phyloP scores from a whole-genome alignment of 2,888 invertebrate species.

The Petrolisthes manimaculis region DNA sequence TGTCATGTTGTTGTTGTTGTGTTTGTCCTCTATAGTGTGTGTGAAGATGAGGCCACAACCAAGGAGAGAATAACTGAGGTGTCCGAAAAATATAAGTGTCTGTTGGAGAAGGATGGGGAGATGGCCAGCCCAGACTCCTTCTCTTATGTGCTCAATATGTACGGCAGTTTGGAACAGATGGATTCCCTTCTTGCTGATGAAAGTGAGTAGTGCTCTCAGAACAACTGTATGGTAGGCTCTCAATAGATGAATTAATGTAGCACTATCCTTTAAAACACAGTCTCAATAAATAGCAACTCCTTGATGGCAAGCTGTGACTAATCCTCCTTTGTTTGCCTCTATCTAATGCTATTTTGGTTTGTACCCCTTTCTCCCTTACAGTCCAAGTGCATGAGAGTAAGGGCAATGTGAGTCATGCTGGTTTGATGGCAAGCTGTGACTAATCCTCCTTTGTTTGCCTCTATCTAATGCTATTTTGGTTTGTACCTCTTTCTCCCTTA shows the following conservation, averaged over 20 bases:
- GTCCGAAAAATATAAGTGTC: conserved; percentile 29
- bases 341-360: too few relatives aligned
- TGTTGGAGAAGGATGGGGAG: conserved; percentile 47
- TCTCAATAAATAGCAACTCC: too few relatives aligned
- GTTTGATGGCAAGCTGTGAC: conserved; percentile 68
- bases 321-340: too few relatives aligned
- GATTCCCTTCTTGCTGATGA: conserved; percentile 30
- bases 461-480: too few relatives aligned
- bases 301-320: too few relatives aligned
- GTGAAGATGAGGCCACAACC: background rate
- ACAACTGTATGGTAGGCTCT: too few relatives aligned
- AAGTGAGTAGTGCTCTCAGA: conserved; percentile 25
- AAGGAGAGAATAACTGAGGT: background rate
- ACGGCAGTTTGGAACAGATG: conserved; percentile 34
- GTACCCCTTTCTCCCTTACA: too few relatives aligned
- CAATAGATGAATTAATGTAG: too few relatives aligned
- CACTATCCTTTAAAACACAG: too few relatives aligned
- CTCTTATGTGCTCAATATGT: conserved; percentile 30
- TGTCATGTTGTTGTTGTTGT: background rate
- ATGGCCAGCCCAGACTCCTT: conserved; percentile 34
- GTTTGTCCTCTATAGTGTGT: background rate
- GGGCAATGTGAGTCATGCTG: conserved; percentile 28
- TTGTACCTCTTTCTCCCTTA: too few relatives aligned
- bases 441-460: too few relatives aligned
- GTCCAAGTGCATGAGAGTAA: too few relatives aligned